phyloP scores from a whole-genome alignment of 1,140 invertebrate species.

The Ctenoplectra terminalis region DNA sequence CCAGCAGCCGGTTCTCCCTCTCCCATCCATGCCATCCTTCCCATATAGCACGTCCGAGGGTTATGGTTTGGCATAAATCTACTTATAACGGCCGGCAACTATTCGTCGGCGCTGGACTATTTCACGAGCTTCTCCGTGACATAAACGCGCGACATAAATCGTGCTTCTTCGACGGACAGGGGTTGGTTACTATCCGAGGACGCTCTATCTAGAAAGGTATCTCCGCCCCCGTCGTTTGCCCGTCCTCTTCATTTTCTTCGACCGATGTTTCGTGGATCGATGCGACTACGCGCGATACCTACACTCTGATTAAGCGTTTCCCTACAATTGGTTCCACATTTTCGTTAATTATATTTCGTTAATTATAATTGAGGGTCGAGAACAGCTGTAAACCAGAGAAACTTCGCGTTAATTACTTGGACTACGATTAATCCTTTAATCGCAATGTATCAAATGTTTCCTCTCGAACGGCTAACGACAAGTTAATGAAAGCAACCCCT shows the following conservation, averaged over 20 bases:
- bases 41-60: conserved; percentile 55
- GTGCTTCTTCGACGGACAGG: conserved; percentile 11
- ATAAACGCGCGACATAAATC: conserved; percentile 46
- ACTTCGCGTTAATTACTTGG: conserved; percentile 39
- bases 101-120: conserved; percentile 43
- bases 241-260: neutral
- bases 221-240: conserved; percentile 7
- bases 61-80: conserved; percentile 71
- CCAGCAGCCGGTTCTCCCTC: neutral
- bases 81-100: conserved; percentile 49
- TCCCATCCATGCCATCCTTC: neutral
- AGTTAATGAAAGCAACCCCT: neutral
- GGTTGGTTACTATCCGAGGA: neutral
- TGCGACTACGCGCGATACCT: neutral
- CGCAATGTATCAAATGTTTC: conserved; percentile 47
- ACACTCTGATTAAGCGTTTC: neutral
- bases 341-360: too few species aligned
- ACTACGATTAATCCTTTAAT: conserved; percentile 40
- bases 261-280: neutral
- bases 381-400: conserved; percentile 36
- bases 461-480: too few species aligned
- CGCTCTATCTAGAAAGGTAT: conserved; percentile 15
- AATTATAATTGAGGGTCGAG: neutral
- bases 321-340: too few species aligned
- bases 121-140: conserved; percentile 36